phyloP scores from a whole-genome alignment of 2,888 invertebrate species.

The Cryptosula pallasiana region DNA sequence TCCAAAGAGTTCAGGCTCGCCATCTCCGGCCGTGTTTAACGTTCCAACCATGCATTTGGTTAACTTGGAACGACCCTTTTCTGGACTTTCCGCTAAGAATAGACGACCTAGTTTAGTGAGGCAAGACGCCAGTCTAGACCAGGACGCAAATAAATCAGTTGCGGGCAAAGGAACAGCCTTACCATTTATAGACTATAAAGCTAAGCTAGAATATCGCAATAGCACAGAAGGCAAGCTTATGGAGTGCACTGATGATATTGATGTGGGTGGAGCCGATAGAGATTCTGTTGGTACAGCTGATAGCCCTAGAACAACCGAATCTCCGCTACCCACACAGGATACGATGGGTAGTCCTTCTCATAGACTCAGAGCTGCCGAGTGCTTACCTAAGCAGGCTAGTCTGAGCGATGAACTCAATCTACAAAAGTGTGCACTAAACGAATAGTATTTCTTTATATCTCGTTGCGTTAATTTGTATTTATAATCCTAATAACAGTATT shows the following conservation, averaged over 20 bases:
- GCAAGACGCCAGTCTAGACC: conserved; percentile 24
- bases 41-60: background rate
- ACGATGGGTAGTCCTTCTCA: background rate
- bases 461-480: background rate
- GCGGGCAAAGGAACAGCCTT: background rate
- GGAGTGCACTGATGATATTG: conserved; percentile 7
- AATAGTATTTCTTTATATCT: background rate
- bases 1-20: background rate
- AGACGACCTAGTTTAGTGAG: conserved; percentile 15
- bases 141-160: background rate
- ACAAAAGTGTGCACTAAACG: conserved; percentile 17
- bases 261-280: background rate
- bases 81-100: background rate
- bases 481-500: background rate
- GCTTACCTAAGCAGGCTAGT: conserved; percentile 22
- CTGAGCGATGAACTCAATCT: conserved; percentile 16
- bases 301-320: conserved; percentile 20
- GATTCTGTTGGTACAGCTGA: conserved; percentile 14
- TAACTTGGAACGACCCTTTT: background rate
- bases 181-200: conserved; percentile 16
- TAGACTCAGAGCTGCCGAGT: background rate
- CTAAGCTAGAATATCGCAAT: conserved; percentile 16
- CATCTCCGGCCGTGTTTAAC: conserved; percentile 5
- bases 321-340: background rate
- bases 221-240: background rate